Evolutionary conservation across 1,140 invertebrate genomes (phyloP).

Genomic region (Lepidotrigona ventralis): DNA sequence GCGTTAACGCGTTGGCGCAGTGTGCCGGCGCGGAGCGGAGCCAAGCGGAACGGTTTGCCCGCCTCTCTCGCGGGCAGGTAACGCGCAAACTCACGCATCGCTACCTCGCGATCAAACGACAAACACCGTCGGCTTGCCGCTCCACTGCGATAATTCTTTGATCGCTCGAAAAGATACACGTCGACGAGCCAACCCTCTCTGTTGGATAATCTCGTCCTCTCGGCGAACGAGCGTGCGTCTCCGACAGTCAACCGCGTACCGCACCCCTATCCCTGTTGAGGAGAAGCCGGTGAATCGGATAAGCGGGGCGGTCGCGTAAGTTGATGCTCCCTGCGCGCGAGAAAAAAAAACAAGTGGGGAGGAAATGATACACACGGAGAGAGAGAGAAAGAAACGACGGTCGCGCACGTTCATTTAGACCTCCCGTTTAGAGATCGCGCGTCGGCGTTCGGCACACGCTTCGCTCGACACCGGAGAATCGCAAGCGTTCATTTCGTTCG

Average conservation of each 20-base stretch:
- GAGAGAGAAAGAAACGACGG: not conserved
- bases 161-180: constrained; percentile 73
- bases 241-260: not conserved
- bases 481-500: constrained; percentile 23
- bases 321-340: constrained; percentile 35
- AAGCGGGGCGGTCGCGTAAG: constrained; percentile 49
- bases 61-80: constrained; percentile 36
- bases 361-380: not conserved
- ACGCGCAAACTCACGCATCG: constrained; percentile 65
- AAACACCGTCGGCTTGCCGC: constrained; percentile 66
- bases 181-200: constrained; percentile 27
- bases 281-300: constrained; percentile 38
- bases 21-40: not conserved
- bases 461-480: constrained; percentile 2
- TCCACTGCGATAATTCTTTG: constrained; percentile 75
- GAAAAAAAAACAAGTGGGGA: not conserved
- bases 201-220: not conserved
- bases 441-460: constrained; percentile 7
- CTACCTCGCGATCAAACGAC: constrained; percentile 71
- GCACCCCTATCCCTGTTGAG: not conserved
- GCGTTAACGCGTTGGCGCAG: constrained; percentile 57
- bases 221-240: not conserved
- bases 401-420: constrained; percentile 29
- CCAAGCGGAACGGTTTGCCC: constrained; percentile 4
- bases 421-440: constrained; percentile 40